These are phyloP conservation scores for Psococerastis gibbosa DNA, from an alignment of 2,888 invertebrate genomes.

Conservation along the genomic window DNA sequence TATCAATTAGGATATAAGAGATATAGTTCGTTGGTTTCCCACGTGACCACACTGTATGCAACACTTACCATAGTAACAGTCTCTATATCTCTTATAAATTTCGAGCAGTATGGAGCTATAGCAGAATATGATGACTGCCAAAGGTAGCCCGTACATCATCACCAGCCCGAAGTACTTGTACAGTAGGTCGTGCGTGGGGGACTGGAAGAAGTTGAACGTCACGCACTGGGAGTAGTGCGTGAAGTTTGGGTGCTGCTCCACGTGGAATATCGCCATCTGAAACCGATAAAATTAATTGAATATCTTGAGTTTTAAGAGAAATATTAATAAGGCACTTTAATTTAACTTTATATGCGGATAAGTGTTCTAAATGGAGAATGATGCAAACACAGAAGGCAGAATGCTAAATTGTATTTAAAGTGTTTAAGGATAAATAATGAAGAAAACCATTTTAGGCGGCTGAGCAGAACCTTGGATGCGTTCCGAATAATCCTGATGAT, in stretches of 20 bases:
- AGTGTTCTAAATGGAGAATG: not conserved
- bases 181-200: slow-evolving; percentile 47
- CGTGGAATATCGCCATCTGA: slow-evolving; percentile 67
- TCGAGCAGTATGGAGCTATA: slow-evolving; percentile 75
- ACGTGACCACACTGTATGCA: too few species aligned
- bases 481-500: too few species aligned
- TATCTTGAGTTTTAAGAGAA: not conserved
- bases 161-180: slow-evolving; percentile 71
- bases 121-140: slow-evolving; percentile 68
- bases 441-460: too few species aligned
- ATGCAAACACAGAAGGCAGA: not conserved
- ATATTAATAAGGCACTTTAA: too few species aligned
- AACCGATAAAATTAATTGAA: too few species aligned
- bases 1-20: too few species aligned
- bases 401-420: slow-evolving; percentile 8
- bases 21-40: too few species aligned
- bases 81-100: slow-evolving; percentile 54
- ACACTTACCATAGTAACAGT: slow-evolving; percentile 36
- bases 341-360: too few species aligned
- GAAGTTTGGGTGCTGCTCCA: slow-evolving; percentile 63
- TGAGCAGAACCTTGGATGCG: too few species aligned
- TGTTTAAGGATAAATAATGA: too few species aligned
- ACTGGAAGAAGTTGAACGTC: slow-evolving; percentile 60
- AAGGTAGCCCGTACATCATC: slow-evolving; percentile 72
- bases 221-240: slow-evolving; percentile 84